phyloP scores from a whole-genome alignment of 2,113 vertebrate genomes.

The Copsychus sechellarum region DNA sequence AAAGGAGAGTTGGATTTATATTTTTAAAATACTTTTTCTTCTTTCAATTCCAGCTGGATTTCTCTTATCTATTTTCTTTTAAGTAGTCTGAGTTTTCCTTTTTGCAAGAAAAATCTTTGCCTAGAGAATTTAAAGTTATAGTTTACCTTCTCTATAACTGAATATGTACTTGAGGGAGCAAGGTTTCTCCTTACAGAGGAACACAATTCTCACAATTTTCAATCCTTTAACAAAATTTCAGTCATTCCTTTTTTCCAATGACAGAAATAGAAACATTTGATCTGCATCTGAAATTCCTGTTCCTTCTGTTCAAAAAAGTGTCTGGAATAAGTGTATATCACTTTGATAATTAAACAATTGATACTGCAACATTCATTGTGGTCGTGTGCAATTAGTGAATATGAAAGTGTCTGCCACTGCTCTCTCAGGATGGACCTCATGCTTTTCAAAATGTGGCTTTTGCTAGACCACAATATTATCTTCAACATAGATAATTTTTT shows the following conservation, averaged over 20 bases:
- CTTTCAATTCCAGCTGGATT: background rate
- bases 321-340: background rate
- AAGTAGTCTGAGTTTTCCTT: background rate
- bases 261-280: background rate
- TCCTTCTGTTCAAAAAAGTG: background rate
- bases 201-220: background rate
- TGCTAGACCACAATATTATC: background rate
- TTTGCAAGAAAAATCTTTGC: background rate
- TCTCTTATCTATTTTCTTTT: background rate
- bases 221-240: background rate
- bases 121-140: background rate
- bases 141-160: background rate
- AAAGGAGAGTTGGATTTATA: background rate
- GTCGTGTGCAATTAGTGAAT: background rate
- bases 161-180: background rate
- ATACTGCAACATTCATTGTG: background rate
- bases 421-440: background rate
- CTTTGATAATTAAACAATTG: background rate
- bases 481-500: background rate
- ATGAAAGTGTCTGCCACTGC: background rate
- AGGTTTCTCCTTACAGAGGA: background rate
- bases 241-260: background rate
- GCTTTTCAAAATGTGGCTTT: background rate
- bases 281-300: background rate
- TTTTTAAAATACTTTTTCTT: background rate